Conservation (phyloP, 1,140 invertebrate species). For the Papilio machaon region DNA sequence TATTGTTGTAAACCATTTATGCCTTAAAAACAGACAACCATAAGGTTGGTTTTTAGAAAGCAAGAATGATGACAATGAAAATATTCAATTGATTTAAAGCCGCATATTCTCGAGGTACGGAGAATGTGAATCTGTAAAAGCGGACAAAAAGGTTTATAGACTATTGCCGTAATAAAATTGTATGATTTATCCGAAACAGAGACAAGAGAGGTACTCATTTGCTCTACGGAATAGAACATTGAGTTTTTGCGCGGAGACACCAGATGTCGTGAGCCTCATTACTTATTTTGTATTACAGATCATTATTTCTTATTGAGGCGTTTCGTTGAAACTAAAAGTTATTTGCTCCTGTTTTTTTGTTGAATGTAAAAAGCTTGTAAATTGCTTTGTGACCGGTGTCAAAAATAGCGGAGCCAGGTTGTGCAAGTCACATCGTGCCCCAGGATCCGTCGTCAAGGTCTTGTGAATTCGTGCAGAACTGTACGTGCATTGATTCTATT, state of each 20-base stretch:
- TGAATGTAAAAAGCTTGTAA: constrained; percentile 27
- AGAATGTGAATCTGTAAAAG: constrained; percentile 71
- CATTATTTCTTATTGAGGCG: constrained; percentile 17
- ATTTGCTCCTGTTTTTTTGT: constrained; percentile 36
- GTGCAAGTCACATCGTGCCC: constrained; percentile 74
- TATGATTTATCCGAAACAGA: constrained; percentile 62
- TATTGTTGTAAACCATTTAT: constrained; percentile 26
- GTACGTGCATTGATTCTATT: constrained; percentile 61
- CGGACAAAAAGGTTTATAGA: constrained; percentile 78
- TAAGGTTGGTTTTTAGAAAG: constrained; percentile 40
- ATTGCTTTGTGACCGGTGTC: constrained; percentile 50
- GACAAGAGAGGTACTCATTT: constrained; percentile 47
- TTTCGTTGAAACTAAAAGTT: constrained; percentile 37
- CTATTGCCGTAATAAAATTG: constrained; percentile 67
- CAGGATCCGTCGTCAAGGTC: constrained; percentile 70
- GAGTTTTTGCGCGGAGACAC: constrained; percentile 26
- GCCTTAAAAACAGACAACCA: constrained; percentile 36
- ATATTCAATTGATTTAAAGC: constrained; percentile 67
- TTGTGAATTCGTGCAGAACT: constrained; percentile 65
- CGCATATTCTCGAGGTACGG: constrained; percentile 69
- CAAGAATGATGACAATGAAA: constrained; percentile 52
- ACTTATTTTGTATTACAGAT: constrained; percentile 4
- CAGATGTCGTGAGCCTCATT: not conserved
- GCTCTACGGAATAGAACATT: constrained; percentile 43
- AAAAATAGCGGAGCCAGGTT: constrained; percentile 68